Evolutionary conservation across 2,113 vertebrate species (phyloP).

Genomic region (Dinomys branickii): DNA sequence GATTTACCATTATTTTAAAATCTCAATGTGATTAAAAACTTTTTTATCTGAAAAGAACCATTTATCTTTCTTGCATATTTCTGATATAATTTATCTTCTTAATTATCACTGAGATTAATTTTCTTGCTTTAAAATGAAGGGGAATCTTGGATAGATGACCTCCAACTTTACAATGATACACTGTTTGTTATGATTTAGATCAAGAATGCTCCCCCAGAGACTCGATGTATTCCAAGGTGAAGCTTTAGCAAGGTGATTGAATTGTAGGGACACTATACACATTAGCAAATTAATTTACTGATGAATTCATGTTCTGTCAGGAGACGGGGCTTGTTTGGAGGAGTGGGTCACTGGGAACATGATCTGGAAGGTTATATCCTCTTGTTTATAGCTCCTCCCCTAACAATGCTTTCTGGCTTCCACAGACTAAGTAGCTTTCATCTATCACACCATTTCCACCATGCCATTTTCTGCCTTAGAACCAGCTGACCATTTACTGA

Average conservation of each 20-base stretch:
- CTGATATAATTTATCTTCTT: background rate
- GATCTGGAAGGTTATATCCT: background rate
- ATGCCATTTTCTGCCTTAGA: background rate
- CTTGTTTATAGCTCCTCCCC: background rate
- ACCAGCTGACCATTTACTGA: background rate
- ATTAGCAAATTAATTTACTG: background rate
- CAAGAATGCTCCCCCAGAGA: background rate
- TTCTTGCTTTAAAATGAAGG: background rate
- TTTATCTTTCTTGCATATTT: background rate
- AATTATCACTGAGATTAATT: background rate
- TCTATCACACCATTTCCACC: background rate
- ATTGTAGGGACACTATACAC: background rate
- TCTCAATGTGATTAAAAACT: background rate
- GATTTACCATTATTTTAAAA: constrained; percentile 8
- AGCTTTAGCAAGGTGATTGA: background rate
- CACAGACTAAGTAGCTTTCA: background rate
- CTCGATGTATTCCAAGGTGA: background rate
- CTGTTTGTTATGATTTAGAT: background rate
- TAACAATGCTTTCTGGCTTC: background rate
- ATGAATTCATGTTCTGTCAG: background rate
- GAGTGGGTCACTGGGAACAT: background rate
- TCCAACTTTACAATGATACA: background rate
- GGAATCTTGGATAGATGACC: background rate
- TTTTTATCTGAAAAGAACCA: background rate
- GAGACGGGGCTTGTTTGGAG: background rate